Evolutionary conservation across 2,888 invertebrate genomes (phyloP), one percentile per base, ranked within the genome.

Genomic region (Nysson spinosus): DNA sequence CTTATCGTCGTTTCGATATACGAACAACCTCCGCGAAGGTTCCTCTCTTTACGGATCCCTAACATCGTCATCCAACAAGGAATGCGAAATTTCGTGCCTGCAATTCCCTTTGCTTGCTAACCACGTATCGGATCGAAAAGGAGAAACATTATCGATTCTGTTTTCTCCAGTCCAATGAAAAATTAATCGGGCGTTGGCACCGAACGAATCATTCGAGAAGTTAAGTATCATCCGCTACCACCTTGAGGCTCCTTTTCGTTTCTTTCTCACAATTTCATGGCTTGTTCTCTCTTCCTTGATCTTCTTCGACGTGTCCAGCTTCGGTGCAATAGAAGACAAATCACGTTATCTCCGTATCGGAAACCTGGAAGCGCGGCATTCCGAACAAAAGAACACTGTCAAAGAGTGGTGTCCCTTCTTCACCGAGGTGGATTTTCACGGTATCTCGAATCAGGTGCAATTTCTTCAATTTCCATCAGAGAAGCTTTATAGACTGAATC

Each of bases 81-180:
- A 76, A 72, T 63, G 67, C 24, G 63, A 67, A n/a, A 74, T 56
- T 75, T 57, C 63, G 64, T 67, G 64, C 51, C 47, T 51, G n/a
- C 63, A 37, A 61, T 58, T 61, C 69, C 20, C 49, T 63, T 65
- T 56, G 46, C 63, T 79, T 76, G 74, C 71, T 62, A 62, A 51
- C 69, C 80, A 77, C 78, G 78, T 78, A 69, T 67, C 61, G 62
- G 63, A 62, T 67, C 42, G 61, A 47, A 30, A n/a, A n/a, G 62
- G 64, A 58, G 74, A 52, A 69, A 72, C 78, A 81, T 80, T 80
- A 82, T 82, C 79, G 82, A 82, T 82, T 83, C 78, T 71, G 75
- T 81, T 83, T 83, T 75, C 51, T 69, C 56, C 35, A 60, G 65
- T 62, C 58, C 63, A 70, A 57, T 81, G 81, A 82, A 82, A 82